Evolutionary conservation across 2,113 vertebrate genomes (phyloP), one percentile per base, ranked within the genome.

Genomic region (Cyanistes caeruleus): DNA sequence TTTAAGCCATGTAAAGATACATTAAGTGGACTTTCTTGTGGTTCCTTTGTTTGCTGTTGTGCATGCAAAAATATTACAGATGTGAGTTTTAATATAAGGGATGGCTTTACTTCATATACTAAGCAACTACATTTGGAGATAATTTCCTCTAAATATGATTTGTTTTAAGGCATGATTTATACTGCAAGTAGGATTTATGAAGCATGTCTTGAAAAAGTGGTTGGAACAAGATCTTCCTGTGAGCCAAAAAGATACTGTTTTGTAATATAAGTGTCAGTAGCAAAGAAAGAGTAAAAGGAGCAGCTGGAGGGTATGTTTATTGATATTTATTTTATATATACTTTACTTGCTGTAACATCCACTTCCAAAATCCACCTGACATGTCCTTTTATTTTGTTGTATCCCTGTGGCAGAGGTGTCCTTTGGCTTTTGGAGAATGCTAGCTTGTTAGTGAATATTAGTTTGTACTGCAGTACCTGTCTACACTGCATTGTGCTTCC

Each of bases 131-230:
- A 7, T 80, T 72, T 93, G 56, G 64, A 74, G 37, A 63, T 60
- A 48, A 82, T 80, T 90, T 95, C 55, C n/a, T 89, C 76, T 72
- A 82, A 95, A 69, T 92, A 75, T 59, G 75, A 72, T 89, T 76
- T 88, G 41, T 92, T 65, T 48, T 51, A 82, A 90, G 35, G 41
- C 46, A 56, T 48, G 65, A 95, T 96, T 92, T 93, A 65, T 88
- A 35, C 69, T 96, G 58, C 67, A 77, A 76, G 55, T 72, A 63
- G 73, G 73, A 96, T 97, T 96, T 96, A 89, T 93, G 78, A 75
- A 84, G 37, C 83, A 74, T 31, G 10, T 48, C 13, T 93, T 95
- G 48, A 94, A 92, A 73, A 90, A 72, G 55, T 85, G 65, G 31
- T 64, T 92, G 85, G 79, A 94, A 70, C 70, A 83, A 90, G 63